Percentiles rank a stretch among this genome's conserved stretches.
phyloP scores from a whole-genome alignment of 2,113 vertebrate genomes.

The Cheirogaleus medius region DNA sequence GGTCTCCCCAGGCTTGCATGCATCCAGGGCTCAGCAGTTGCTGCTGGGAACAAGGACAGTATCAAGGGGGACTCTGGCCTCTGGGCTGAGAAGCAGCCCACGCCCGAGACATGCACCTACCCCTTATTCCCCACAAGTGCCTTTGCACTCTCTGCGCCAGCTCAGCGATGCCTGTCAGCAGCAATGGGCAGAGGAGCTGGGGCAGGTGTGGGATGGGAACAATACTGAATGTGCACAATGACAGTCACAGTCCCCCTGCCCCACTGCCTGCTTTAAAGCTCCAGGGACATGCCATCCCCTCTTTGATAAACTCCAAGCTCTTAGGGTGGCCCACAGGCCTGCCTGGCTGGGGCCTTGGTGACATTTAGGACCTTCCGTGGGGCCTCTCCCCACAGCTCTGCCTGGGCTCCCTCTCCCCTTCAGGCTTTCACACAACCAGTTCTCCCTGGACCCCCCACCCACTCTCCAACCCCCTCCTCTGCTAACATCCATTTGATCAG shows the following conservation, averaged over 20 bases:
- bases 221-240: not conserved
- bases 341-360: not conserved
- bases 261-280: not conserved
- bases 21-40: not conserved
- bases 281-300: not conserved
- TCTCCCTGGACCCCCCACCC: not conserved
- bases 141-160: not conserved
- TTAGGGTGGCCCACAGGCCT: not conserved
- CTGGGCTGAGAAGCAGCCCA: too few relatives aligned
- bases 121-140: too few relatives aligned
- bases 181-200: not conserved
- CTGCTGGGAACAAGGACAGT: not conserved
- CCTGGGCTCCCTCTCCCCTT: not conserved
- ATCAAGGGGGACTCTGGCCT: not conserved
- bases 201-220: not conserved
- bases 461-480: not conserved
- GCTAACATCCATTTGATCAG: not conserved
- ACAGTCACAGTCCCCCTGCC: too few relatives aligned
- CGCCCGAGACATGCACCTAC: too few relatives aligned
- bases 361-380: too few relatives aligned
- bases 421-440: conserved; percentile 58
- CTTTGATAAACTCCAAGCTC: not conserved
- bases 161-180: not conserved
- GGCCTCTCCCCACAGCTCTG: not conserved
- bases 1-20: not conserved